Percentiles rank a stretch among this genome's conserved stretches.
Evolutionary conservation across 2,888 invertebrate genomes (phyloP).

Genomic region (Pseudococcus longispinus): DNA sequence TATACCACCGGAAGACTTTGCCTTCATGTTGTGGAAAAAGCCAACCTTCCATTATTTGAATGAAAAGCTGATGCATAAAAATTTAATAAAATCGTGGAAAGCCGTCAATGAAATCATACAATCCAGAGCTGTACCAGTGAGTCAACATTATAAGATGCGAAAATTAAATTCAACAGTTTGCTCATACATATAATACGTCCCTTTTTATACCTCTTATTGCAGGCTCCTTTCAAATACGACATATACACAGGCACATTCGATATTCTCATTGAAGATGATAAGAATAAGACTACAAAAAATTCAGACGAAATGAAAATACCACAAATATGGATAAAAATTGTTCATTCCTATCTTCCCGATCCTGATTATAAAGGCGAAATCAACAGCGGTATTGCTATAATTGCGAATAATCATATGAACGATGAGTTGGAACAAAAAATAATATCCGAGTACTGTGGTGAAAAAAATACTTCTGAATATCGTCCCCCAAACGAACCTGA

Average conservation of each 20-base stretch:
- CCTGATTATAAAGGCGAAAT: neutral
- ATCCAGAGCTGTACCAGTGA: neutral
- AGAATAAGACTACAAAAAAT: neutral
- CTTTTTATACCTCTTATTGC: too few relatives aligned
- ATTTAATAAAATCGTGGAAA: neutral
- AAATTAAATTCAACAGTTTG: too few relatives aligned
- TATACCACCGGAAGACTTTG: neutral
- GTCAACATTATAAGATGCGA: too few relatives aligned
- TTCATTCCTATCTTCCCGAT: too few relatives aligned
- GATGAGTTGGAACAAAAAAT: neutral
- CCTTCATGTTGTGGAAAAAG: neutral
- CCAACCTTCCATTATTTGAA: neutral
- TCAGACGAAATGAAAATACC: neutral
- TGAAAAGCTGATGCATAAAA: neutral
- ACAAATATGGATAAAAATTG: neutral
- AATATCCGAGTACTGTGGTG: neutral
- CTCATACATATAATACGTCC: too few relatives aligned
- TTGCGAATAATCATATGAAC: neutral
- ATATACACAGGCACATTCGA: too few relatives aligned
- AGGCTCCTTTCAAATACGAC: too few relatives aligned
- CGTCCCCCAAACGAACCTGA: too few relatives aligned
- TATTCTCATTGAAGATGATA: too few relatives aligned
- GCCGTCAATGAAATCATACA: neutral
- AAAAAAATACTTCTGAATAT: too few relatives aligned
- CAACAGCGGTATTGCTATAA: neutral